phyloP scores from a whole-genome alignment of 2,888 invertebrate genomes.

The Pyrocoelia pectoralis region DNA sequence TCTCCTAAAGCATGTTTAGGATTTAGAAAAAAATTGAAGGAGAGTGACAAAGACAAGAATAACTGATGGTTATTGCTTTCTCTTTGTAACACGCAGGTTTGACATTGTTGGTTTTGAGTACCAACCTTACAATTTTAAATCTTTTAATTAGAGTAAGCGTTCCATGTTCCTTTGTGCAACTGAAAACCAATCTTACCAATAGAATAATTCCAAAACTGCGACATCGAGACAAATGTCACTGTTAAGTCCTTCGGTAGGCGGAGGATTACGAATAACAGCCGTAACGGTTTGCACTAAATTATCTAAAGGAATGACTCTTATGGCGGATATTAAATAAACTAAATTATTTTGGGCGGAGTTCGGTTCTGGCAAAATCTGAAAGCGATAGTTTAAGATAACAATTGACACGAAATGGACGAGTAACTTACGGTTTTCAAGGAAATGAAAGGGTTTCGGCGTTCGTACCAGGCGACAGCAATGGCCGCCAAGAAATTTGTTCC shows the following conservation, averaged over 20 bases:
- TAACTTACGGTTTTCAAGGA: constrained; percentile 59
- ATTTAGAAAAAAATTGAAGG: too few species aligned
- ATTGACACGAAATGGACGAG: neutral
- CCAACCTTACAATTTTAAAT: too few species aligned
- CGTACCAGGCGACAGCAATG: constrained; percentile 87
- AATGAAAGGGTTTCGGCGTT: constrained; percentile 65
- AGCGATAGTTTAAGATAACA: constrained; percentile 22
- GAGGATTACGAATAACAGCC: constrained; percentile 82
- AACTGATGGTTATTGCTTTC: too few species aligned
- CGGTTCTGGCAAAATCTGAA: constrained; percentile 69
- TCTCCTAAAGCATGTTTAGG: too few species aligned
- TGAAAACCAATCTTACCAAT: constrained; percentile 62
- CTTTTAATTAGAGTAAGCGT: too few species aligned
- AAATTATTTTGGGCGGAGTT: constrained; percentile 76
- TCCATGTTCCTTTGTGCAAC: neutral
- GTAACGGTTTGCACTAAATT: constrained; percentile 83
- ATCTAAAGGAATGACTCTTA: constrained; percentile 85
- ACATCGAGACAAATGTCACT: constrained; percentile 75
- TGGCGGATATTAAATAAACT: constrained; percentile 80
- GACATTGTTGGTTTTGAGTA: too few species aligned
- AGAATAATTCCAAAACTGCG: constrained; percentile 82
- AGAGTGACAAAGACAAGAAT: too few species aligned
- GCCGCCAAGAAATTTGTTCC: constrained; percentile 82
- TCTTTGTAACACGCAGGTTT: too few species aligned
- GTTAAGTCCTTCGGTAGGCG: constrained; percentile 68